Percentiles rank a stretch among this genome's conserved stretches.
Evolutionary conservation across 2,888 invertebrate species (phyloP).

Genomic region (Drosophila flavopinicola): DNA sequence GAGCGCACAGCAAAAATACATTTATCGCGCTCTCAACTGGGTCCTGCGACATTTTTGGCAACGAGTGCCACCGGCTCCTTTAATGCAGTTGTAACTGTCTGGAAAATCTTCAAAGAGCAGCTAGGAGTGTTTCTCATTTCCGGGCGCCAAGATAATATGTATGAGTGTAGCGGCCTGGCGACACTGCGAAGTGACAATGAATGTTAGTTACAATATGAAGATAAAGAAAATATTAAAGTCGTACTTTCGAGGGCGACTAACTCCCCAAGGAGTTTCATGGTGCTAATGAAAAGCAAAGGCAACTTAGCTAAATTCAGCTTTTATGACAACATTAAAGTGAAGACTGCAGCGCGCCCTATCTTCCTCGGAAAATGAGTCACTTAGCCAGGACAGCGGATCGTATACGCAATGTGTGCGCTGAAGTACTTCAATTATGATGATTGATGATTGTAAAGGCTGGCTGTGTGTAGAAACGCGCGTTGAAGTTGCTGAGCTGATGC

Average conservation of each 20-base stretch:
- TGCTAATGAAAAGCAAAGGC: slow-evolving; percentile 26
- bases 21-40: slow-evolving; percentile 57
- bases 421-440: slow-evolving; percentile 75
- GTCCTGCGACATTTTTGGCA: slow-evolving; percentile 21
- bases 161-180: background rate
- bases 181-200: slow-evolving; percentile 4
- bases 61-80: slow-evolving; percentile 15
- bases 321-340: slow-evolving; percentile 68
- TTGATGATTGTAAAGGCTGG: slow-evolving; percentile 65
- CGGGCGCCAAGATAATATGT: background rate
- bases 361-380: slow-evolving; percentile 64
- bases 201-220: slow-evolving; percentile 23
- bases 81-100: slow-evolving; percentile 52
- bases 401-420: slow-evolving; percentile 48
- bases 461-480: slow-evolving; percentile 23
- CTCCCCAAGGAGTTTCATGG: background rate
- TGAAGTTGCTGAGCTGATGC: slow-evolving; percentile 4
- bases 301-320: slow-evolving; percentile 33
- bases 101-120: slow-evolving; percentile 28
- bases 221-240: slow-evolving; percentile 5
- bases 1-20: slow-evolving; percentile 38
- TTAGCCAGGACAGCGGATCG: slow-evolving; percentile 34
- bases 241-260: background rate
- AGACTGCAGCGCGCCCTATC: slow-evolving; percentile 47
- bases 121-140: slow-evolving; percentile 1